Evolutionary conservation across 2,113 vertebrate species (phyloP).

Genomic region (Colistium nudipinnis): DNA sequence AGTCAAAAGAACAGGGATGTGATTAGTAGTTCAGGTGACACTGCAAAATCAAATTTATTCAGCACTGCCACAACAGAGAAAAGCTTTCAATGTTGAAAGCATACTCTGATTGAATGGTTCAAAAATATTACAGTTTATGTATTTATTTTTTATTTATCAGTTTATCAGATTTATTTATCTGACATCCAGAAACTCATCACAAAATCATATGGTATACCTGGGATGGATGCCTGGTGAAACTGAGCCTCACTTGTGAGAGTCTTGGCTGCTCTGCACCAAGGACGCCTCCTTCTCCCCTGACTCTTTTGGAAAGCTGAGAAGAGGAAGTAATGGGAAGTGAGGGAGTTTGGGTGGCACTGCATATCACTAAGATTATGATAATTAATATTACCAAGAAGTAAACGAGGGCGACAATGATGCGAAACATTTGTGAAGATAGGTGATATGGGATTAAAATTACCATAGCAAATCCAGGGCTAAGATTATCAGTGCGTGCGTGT

Average conservation of each 20-base stretch:
- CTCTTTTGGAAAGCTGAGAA: conserved; percentile 65
- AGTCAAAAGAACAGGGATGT: not conserved
- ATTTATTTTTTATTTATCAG: too few species aligned
- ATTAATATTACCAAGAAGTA: too few species aligned
- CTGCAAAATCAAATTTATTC: not conserved
- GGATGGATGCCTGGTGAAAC: not conserved
- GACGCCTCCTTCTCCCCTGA: conserved; percentile 38
- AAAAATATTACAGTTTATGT: too few species aligned
- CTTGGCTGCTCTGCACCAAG: conserved; percentile 25
- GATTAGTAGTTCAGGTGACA: not conserved
- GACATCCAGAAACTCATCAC: not conserved
- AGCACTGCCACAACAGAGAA: not conserved
- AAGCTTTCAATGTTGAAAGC: not conserved
- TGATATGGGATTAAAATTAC: not conserved
- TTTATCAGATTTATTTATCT: too few species aligned
- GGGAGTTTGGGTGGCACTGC: not conserved
- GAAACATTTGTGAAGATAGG: conserved; percentile 8
- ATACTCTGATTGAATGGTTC: not conserved
- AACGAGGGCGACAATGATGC: not conserved
- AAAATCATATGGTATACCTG: conserved; percentile 38
- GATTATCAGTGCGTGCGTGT: not conserved
- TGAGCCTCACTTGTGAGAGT: conserved; percentile 46
- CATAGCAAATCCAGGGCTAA: not conserved
- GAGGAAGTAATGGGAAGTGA: conserved; percentile 3
- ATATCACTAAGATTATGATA: conserved; percentile 1